Base-by-base conservation (phyloP, 1,140 invertebrate species). In the Doryteuthis pealeii region DNA sequence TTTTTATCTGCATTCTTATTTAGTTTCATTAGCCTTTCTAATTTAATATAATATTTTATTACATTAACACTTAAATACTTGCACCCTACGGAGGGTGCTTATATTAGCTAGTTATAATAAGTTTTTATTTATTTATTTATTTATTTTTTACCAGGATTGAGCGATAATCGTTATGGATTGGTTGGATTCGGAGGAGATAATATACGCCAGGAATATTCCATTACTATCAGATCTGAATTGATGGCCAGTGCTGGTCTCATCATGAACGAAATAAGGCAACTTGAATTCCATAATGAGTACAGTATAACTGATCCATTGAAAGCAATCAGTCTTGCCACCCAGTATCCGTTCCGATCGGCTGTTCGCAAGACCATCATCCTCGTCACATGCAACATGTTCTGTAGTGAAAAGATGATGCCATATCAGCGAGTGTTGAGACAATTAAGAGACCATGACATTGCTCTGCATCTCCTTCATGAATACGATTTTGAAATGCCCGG, bases 311-410 rank as follows among this genome's bases (percentile, higher is more conserved):
- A 87, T 76, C 74, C 75, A 2, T 92, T 95, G 81, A 90, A 89
- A 28, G 95, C 94, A 3, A 90, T 97, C 14, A 90, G 90, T 10
- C 92, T 91, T 79, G 93, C 94, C 49, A 91, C 92, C 2, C 89
- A 91, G 67, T 89, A 96, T 26, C 91, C 92, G 69, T 96, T 95
- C 89, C 90, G 95, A n/a, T 90, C 93, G 0, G 95, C 93, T 28
- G 94, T 93, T 2, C 93, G 94, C 0, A 95, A 94, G 83, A 94
- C 92, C 1, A 92, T 96, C 72, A 89, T 97, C 67, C 87, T 96
- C 8, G 83, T 96, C 78, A 93, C 94, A 0, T 97, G 95, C 86
- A 28, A 45, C 10, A 66, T 22, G 26, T 40, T 32, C 30, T 30
- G 40, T 70, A 10, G 10, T 40, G 69, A 22, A n/a, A 22, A n/a